Evolutionary conservation across 1,140 invertebrate species (phyloP).

Genomic region (Zaprionus ghesquierei): DNA sequence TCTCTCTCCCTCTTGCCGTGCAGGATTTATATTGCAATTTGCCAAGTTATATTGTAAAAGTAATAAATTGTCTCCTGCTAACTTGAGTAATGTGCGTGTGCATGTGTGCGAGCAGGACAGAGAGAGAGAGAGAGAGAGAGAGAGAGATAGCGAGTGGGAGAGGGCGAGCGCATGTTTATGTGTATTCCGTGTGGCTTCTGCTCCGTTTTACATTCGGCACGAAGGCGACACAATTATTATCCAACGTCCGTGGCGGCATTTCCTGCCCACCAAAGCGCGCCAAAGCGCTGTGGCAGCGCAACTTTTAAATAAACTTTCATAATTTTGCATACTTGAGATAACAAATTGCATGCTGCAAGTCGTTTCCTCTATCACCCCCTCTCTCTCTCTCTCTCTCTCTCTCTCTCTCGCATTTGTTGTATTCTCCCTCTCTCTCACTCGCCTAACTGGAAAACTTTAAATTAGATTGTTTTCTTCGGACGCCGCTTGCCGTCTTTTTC

Average conservation of each 20-base stretch:
- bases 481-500: slow-evolving; percentile 20
- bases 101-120: not conserved
- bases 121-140: not conserved
- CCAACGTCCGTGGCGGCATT: slow-evolving; percentile 48
- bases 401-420: slow-evolving; percentile 40
- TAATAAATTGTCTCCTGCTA: slow-evolving; percentile 74
- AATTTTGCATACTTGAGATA: slow-evolving; percentile 79
- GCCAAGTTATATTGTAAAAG: slow-evolving; percentile 77
- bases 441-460: slow-evolving; percentile 72
- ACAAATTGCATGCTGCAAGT: slow-evolving; percentile 75
- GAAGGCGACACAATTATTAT: slow-evolving; percentile 70
- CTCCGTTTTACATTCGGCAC: slow-evolving; percentile 19
- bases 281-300: slow-evolving; percentile 61
- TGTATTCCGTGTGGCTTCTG: slow-evolving; percentile 31
- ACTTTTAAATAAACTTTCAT: slow-evolving; percentile 79
- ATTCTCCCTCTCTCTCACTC: too few species aligned
- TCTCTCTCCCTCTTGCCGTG: slow-evolving; percentile 14
- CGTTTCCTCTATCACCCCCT: slow-evolving; percentile 35
- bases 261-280: slow-evolving; percentile 60
- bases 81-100: slow-evolving; percentile 65
- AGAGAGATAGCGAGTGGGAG: not conserved
- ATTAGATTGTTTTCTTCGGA: slow-evolving; percentile 71
- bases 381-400: not conserved
- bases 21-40: slow-evolving; percentile 74
- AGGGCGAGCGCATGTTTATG: slow-evolving; percentile 25